Evolutionary conservation across 2,113 vertebrate species (phyloP).

Genomic region (Cyprinus carpio): DNA sequence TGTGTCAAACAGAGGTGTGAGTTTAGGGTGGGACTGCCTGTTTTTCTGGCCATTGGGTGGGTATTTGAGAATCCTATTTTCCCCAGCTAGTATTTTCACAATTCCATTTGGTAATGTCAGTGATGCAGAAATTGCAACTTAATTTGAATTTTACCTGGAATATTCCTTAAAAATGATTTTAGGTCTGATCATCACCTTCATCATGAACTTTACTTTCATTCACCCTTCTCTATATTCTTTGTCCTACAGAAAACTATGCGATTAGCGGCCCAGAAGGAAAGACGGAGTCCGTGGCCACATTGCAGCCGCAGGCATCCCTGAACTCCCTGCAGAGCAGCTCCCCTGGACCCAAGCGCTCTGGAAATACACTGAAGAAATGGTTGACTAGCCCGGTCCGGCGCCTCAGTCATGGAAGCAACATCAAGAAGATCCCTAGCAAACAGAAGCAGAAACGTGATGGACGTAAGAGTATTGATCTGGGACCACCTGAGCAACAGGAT

Average conservation of each 20-base stretch:
- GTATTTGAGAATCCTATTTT: not conserved
- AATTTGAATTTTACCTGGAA: not conserved
- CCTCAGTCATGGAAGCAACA: slow-evolving; percentile 88
- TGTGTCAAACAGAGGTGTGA: not conserved
- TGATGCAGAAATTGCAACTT: no score
- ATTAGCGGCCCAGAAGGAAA: slow-evolving; percentile 86
- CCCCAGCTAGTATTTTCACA: not conserved
- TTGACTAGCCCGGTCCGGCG: slow-evolving; percentile 92
- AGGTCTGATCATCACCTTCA: not conserved
- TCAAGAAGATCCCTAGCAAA: slow-evolving; percentile 85
- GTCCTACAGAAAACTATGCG: slow-evolving; percentile 80
- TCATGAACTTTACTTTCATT: not conserved
- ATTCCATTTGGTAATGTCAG: not conserved
- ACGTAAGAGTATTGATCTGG: slow-evolving; percentile 87
- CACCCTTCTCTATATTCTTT: not conserved
- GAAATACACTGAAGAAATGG: slow-evolving; percentile 97
- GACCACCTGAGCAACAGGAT: slow-evolving; percentile 87
- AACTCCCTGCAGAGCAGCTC: slow-evolving; percentile 91
- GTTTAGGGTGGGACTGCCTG: not conserved
- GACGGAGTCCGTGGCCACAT: slow-evolving; percentile 89
- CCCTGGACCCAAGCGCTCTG: slow-evolving; percentile 90
- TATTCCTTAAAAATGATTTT: not conserved
- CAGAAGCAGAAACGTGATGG: slow-evolving; percentile 87
- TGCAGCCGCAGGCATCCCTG: slow-evolving; percentile 90
- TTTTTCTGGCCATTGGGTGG: not conserved